phyloP scores from a whole-genome alignment of 2,113 vertebrate species.

The Merops nubicus region DNA sequence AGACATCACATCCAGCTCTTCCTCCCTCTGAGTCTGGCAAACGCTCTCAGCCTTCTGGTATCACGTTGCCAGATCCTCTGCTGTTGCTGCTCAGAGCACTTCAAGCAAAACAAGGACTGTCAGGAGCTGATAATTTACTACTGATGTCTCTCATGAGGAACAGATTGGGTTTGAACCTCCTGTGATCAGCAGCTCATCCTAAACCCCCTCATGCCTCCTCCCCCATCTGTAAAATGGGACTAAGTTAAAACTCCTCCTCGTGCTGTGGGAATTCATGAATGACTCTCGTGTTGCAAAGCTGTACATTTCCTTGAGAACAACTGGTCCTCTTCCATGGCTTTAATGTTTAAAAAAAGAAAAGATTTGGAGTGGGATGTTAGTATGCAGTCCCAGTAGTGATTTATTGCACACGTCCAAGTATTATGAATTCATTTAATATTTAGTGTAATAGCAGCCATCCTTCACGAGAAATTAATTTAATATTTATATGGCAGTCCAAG shows the following conservation, averaged over 20 bases:
- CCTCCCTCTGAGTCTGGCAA: neutral
- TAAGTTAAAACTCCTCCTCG: neutral
- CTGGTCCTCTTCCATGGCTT: neutral
- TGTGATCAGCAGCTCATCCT: neutral
- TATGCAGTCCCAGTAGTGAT: conserved; percentile 8
- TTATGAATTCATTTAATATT: conserved; percentile 55
- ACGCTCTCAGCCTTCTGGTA: neutral
- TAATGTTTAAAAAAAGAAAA: neutral
- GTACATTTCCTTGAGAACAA: neutral
- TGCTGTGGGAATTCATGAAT: neutral
- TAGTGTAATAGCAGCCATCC: conserved; percentile 23
- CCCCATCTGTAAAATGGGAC: neutral
- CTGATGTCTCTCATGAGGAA: neutral
- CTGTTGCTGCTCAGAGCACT: neutral
- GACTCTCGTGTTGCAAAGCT: neutral
- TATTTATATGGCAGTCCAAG: conserved; percentile 2
- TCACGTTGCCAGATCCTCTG: neutral
- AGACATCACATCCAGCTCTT: neutral
- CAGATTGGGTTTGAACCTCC: neutral
- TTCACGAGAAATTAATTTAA: conserved; percentile 37
- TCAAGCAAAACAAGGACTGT: neutral
- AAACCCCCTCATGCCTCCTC: neutral
- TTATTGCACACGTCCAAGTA: conserved; percentile 30
- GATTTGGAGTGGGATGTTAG: neutral
- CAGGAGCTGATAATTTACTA: conserved; percentile 4